A percentile compares a stretch with the other conserved stretches of the same genome.
These are phyloP conservation scores for Aplysia californica DNA, from an alignment of 1,140 invertebrate species.

Conservation along the genomic window DNA sequence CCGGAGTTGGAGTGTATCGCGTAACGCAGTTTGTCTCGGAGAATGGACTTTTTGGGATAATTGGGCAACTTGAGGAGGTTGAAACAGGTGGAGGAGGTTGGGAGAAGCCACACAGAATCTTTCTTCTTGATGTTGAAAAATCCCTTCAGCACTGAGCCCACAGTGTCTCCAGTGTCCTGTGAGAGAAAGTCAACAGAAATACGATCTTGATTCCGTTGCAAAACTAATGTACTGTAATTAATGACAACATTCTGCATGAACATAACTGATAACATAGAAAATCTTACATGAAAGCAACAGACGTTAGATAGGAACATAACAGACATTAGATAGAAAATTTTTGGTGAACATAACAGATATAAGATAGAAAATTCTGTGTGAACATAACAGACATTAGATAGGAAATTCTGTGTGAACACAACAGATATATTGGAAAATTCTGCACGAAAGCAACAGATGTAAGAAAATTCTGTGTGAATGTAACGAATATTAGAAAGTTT, in stretches of 20 bases:
- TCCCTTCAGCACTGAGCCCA: constrained; percentile 95
- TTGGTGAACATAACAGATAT: neutral
- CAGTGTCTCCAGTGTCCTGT: constrained; percentile 92
- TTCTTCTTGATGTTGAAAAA: constrained; percentile 97
- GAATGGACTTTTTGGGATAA: constrained; percentile 95
- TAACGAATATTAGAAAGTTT: too few relatives aligned
- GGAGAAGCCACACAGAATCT: constrained; percentile 94
- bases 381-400: too few relatives aligned
- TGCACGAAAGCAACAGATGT: too few relatives aligned
- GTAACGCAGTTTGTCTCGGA: constrained; percentile 96
- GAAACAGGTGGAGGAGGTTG: constrained; percentile 99
- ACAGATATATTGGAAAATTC: too few relatives aligned
- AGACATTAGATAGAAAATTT: neutral
- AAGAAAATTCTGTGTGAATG: too few relatives aligned
- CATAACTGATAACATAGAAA: neutral
- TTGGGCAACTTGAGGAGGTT: constrained; percentile 98
- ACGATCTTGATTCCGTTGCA: too few relatives aligned
- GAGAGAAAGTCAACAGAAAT: constrained; percentile 16
- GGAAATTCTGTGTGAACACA: neutral
- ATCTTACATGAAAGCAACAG: neutral
- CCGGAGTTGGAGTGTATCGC: constrained; percentile 98
- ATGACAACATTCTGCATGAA: neutral
- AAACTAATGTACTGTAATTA: too few relatives aligned
- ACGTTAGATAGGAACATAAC: neutral
- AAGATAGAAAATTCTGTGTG: neutral